Evolutionary conservation across 2,888 invertebrate species (phyloP).

Genomic region (Alviniconcha strummeri): DNA sequence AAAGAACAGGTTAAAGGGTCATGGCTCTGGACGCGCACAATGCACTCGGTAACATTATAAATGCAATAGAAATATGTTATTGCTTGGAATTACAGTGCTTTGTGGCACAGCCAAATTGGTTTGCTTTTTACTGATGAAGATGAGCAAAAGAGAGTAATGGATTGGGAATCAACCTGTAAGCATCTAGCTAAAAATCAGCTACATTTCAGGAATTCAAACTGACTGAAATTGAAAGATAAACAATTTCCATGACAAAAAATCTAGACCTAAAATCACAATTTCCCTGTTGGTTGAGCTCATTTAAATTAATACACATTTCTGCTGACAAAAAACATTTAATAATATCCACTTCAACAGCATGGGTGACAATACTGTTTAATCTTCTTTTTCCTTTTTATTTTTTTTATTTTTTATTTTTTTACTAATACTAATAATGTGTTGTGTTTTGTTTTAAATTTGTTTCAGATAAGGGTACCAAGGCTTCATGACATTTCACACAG

Average conservation of each 20-base stretch:
- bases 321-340: too few relatives aligned
- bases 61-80: too few relatives aligned
- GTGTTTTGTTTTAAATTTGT: not conserved
- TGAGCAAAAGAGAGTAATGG: too few relatives aligned
- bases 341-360: not conserved
- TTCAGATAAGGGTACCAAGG: not conserved
- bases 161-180: too few relatives aligned
- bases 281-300: not conserved
- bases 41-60: too few relatives aligned
- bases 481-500: not conserved
- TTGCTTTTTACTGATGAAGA: too few relatives aligned
- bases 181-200: not conserved
- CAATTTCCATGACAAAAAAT: not conserved
- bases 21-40: too few relatives aligned
- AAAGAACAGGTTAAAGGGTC: too few relatives aligned
- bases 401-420: not conserved
- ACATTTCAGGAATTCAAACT: not conserved
- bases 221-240: not conserved
- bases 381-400: not conserved
- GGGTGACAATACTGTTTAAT: not conserved
- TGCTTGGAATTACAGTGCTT: too few relatives aligned
- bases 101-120: too few relatives aligned
- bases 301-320: too few relatives aligned
- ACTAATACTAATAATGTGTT: too few relatives aligned
- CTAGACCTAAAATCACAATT: not conserved